These are phyloP conservation scores for Calidris pygmaea DNA, from an alignment of 2,113 vertebrate species.

Conservation along the genomic window DNA sequence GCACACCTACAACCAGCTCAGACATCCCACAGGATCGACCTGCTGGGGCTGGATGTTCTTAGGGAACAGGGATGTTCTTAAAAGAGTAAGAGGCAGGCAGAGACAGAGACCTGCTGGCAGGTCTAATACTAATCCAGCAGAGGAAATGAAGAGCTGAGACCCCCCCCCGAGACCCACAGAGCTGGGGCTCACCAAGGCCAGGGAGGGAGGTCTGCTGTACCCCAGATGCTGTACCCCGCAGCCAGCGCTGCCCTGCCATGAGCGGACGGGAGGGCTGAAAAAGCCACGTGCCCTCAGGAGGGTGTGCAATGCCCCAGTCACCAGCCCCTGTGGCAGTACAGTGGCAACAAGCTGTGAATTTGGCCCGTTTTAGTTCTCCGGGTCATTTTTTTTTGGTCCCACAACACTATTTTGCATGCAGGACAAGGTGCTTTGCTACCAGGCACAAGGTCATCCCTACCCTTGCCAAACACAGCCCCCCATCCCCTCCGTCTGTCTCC, in stretches of 20 bases:
- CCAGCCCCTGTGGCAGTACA: rapidly evolving
- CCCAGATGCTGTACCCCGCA: rapidly evolving
- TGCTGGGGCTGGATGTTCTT: neutral
- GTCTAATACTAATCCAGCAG: neutral
- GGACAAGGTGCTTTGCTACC: neutral
- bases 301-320: rapidly evolving
- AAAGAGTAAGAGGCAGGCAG: neutral
- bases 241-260: neutral
- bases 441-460: neutral
- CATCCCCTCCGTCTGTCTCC: neutral
- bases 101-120: neutral
- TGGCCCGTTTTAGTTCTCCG: neutral
- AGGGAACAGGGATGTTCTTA: neutral
- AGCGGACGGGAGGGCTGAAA: rapidly evolving
- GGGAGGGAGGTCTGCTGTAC: neutral
- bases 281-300: rapidly evolving
- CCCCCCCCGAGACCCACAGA: neutral
- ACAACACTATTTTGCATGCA: neutral
- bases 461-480: neutral
- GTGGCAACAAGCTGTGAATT: neutral
- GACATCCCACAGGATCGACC: neutral
- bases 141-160: neutral
- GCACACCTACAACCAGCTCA: rapidly evolving
- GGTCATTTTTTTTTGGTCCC: neutral
- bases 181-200: neutral